Base-by-base conservation (phyloP, 2,113 vertebrate genomes). In the Equus quagga region DNA sequence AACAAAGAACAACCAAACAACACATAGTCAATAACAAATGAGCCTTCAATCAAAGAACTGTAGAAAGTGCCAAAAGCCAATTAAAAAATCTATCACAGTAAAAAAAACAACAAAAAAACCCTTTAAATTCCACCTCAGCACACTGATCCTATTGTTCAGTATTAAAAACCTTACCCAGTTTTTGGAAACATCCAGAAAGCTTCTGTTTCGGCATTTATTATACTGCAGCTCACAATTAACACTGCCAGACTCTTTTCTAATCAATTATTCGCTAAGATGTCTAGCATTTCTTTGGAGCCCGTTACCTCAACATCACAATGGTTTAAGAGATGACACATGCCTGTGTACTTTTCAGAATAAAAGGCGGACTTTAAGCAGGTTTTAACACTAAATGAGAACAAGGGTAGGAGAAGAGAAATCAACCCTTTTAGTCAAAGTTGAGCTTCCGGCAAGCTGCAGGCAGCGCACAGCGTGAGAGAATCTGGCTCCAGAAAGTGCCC, bases 371-470 rank as follows among this genome's bases (percentile, higher is more conserved):
- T 98, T 98, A 95, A 99, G 99, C 98, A 98, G 98, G 99, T 97
- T 98, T 99, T 98, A 99, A 99, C 98, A 93, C 98, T 99, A 99
- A 99, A 99, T 99, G 99, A 99, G 99, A 99, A 99, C 99, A 99
- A 99, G 99, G 99, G 99, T 99, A 99, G 99, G 99, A 99, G 99
- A 99, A 99, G 99, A 98, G 99, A 99, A 99, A 99, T 99, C 99
- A 99, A 99, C 98, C 98, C 99, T 99, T 99, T 99, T 98, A 99
- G 99, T 99, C 99, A 99, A 99, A 99, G 99, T 98, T 98, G 98
- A 99, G 99, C 99, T 99, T 96, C 98, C 98, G 99, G 99, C 99
- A 96, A 99, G 99, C 99, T 99, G 99, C 99, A 99, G 99, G 99
- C 99, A 98, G 99, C 95, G 97, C 98, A 98, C 99, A 99, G 99